Base-by-base conservation (phyloP, 30 jellyfish, hydroid and myxozoan species). In the Morbakka virulenta region DNA sequence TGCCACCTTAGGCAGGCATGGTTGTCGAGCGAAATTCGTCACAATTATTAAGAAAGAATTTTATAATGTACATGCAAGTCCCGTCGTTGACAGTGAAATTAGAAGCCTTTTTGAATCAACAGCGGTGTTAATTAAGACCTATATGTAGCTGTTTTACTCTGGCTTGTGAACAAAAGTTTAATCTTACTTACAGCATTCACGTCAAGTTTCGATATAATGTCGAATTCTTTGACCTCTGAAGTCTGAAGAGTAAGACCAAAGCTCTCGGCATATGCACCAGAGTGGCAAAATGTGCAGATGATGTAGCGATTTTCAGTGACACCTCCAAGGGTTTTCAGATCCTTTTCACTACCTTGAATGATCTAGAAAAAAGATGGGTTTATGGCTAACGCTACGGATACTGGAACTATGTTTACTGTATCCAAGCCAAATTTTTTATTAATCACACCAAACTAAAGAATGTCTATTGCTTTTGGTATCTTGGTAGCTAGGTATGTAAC, bases 21-120 rank as follows among this genome's bases (percentile, higher is more conserved):
- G 94, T 51, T 82, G 94, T 64, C 94, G 82, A 34, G 50, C 94
- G 13, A 82, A 82, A 72, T 72, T 72, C 33, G 81, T 82, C 26
- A 32, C 77, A 57, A 48, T 72, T 27, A 82, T 72, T 27, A 63
- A 73, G 66, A 49, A 47, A 31, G 30, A 71, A 36, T 34, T 71
- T 64, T 14, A 74, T 28, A 41, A 72, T 26, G 57, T 53, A 20
- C 35, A 72, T 29, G 93, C 86, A 25, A 28, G 87, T 6, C 94
- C 48, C 28, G 52, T 82, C 64, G 82, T 81, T 9, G 86, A 72
- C 48, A n/a, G n/a, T n/a, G 87, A n/a, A 11, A 75, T 62, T 2
- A 57, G 77, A 20, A 34, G 33, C 28, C 87, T 75, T 31, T 82
- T 81, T 52, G 94, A n/a, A 62, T 71, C 82, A 61, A 64, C 48